Evolutionary conservation across 2,888 invertebrate species (phyloP), one percentile per base, ranked within the genome.

Genomic region (Nowickia ferox): DNA sequence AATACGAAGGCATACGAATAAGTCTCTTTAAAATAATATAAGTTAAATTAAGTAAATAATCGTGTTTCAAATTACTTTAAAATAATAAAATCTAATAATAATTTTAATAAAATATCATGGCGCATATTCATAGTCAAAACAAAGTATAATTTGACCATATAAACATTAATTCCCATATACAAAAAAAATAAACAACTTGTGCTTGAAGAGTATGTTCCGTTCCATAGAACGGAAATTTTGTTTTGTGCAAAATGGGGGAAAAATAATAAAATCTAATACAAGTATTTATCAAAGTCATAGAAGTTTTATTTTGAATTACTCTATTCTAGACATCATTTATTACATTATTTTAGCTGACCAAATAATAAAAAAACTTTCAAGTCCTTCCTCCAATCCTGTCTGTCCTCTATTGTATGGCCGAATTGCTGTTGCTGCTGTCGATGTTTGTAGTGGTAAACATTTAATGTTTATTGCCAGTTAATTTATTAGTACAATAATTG

Each of bases 401-500:
- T 38, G 57, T 66, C 0, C 17, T 8, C 53, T 17, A 10, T 53
- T 53, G 38, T 61, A 9, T 59, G 80, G 9, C 46, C 38, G 19
- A 69, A 46, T 22, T 17, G 5, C 19, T 68, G n/a, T 63, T 71
- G 51, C 72, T 78, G 69, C 57, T 75, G 51, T 59, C 72, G 77
- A 57, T 76, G 76, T 42, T 79, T 48, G 53, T 81, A 17, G 17
- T 82, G 74, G 63, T 63, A 72, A 75, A 66, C 71, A 82, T 82
- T 75, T 83, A 66, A 79, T 85, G 85, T 85, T 82, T 82, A 79
- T 83, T 83, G 86, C 76, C 76, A 84, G 84, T 88, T 87, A 88
- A 88, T 88, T 88, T 88, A 88, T 88, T 86, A 86, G 77, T 85
- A 82, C 77, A 87, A 85, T 87, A 88, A 88, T 88, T 87, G 86